phyloP scores from a whole-genome alignment of 2,113 vertebrate species.

The Penelope pileata region DNA sequence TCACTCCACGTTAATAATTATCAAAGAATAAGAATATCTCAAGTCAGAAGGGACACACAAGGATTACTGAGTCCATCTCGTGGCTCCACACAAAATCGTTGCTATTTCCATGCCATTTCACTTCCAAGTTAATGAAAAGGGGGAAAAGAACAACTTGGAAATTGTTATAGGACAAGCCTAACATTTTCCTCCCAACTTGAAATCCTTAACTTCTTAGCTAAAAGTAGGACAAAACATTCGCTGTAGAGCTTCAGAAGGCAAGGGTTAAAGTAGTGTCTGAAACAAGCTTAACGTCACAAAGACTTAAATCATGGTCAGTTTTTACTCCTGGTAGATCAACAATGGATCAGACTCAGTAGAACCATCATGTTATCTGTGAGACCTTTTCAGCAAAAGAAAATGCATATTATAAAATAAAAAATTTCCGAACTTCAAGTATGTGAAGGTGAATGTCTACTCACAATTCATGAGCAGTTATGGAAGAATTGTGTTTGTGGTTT shows the following conservation, averaged over 20 bases:
- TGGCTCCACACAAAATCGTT: not conserved
- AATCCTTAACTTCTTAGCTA: not conserved
- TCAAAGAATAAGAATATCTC: not conserved
- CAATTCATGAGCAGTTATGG: not conserved
- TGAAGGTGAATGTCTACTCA: not conserved
- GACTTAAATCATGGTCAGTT: not conserved
- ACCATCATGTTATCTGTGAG: rapidly evolving
- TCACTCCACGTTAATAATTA: not conserved
- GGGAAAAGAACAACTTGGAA: not conserved
- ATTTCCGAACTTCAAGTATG: not conserved
- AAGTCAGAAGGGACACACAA: not conserved
- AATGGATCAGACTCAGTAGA: not conserved
- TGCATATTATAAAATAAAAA: not conserved
- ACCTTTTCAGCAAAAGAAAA: not conserved
- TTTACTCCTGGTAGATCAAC: not conserved
- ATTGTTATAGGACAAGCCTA: not conserved
- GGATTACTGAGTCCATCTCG: not conserved
- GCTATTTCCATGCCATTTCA: not conserved
- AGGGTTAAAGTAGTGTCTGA: not conserved
- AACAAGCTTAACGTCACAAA: not conserved
- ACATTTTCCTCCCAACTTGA: not conserved
- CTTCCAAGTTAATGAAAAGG: not conserved
- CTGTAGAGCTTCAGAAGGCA: not conserved
- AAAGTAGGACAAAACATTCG: not conserved
- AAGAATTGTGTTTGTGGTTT: not conserved